phyloP scores from a whole-genome alignment of 2,113 vertebrate species.

The Gobio gobio region DNA sequence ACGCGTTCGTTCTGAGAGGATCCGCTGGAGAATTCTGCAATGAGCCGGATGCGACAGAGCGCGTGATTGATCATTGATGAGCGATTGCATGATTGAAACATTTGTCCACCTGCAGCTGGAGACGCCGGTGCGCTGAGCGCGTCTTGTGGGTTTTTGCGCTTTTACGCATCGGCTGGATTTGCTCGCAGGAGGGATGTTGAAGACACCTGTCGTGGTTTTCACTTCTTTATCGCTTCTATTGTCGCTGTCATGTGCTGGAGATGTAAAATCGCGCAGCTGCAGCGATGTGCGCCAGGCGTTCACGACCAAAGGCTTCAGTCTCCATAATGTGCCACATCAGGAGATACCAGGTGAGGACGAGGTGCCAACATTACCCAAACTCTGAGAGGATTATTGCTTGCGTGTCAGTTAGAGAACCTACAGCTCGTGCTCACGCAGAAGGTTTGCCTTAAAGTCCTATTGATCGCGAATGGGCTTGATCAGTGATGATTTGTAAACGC shows the following conservation, averaged over 20 bases:
- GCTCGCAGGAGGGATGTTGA: slow-evolving; percentile 74
- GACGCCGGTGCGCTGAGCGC: slow-evolving; percentile 41
- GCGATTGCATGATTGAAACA: slow-evolving; percentile 51
- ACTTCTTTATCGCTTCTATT: slow-evolving; percentile 72
- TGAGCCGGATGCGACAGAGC: slow-evolving; percentile 70
- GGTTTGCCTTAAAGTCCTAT: neutral
- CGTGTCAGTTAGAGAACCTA: neutral
- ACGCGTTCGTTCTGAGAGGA: slow-evolving; percentile 43
- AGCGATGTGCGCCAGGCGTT: slow-evolving; percentile 90
- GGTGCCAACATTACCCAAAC: slow-evolving; percentile 15
- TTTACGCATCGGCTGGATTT: slow-evolving; percentile 63
- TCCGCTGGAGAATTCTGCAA: slow-evolving; percentile 45
- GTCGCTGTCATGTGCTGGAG: slow-evolving; percentile 75
- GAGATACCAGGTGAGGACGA: slow-evolving; percentile 88
- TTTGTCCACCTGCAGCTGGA: slow-evolving; percentile 53
- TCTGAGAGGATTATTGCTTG: neutral
- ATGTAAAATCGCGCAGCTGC: slow-evolving; percentile 89
- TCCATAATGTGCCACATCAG: slow-evolving; percentile 87
- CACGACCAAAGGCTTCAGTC: slow-evolving; percentile 88
- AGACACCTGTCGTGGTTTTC: slow-evolving; percentile 72
- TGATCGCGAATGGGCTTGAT: neutral
- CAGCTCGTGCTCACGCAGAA: neutral
- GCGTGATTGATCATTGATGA: slow-evolving; percentile 56
- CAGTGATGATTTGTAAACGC: neutral
- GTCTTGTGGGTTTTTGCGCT: slow-evolving; percentile 42